Conservation (phyloP, 2,888 invertebrate genomes). For the Abrostola tripartita region DNA sequence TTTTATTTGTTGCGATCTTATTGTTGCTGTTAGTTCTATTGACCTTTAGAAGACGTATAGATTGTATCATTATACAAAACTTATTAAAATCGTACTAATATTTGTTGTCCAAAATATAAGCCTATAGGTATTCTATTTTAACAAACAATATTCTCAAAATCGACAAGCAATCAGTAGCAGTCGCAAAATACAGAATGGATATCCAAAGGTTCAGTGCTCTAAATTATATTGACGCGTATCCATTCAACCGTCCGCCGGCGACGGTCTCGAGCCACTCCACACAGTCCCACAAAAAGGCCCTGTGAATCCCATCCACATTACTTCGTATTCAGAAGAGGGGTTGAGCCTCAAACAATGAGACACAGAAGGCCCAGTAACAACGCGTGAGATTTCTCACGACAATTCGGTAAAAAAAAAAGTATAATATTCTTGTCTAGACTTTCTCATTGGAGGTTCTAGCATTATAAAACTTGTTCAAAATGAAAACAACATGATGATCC, state of each 20-base stretch:
- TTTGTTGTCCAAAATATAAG: not conserved
- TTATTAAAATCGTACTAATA: no score
- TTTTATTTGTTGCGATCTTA: constrained; percentile 25
- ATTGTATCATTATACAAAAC: no score
- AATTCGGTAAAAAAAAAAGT: no score
- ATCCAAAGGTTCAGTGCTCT: constrained; percentile 13
- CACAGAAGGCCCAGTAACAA: not conserved
- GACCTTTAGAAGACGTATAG: constrained; percentile 3
- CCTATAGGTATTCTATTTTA: not conserved
- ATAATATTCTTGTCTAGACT: no score
- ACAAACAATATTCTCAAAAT: not conserved
- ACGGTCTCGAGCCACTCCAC: constrained; percentile 21
- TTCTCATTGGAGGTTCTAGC: no score
- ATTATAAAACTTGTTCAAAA: no score
- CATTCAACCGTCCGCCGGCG: constrained; percentile 21
- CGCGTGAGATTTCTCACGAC: not conserved
- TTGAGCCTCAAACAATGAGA: constrained; percentile 5
- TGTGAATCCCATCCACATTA: constrained; percentile 33
- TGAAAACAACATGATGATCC: no score
- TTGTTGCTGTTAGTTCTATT: constrained; percentile 12
- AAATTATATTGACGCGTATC: constrained; percentile 41
- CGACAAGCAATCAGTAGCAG: constrained; percentile 28
- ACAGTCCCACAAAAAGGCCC: constrained; percentile 34
- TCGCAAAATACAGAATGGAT: constrained; percentile 5
- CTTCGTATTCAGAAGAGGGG: constrained; percentile 29